Conservation (phyloP, 2,888 invertebrate genomes). For the Syrista parreyssii region DNA sequence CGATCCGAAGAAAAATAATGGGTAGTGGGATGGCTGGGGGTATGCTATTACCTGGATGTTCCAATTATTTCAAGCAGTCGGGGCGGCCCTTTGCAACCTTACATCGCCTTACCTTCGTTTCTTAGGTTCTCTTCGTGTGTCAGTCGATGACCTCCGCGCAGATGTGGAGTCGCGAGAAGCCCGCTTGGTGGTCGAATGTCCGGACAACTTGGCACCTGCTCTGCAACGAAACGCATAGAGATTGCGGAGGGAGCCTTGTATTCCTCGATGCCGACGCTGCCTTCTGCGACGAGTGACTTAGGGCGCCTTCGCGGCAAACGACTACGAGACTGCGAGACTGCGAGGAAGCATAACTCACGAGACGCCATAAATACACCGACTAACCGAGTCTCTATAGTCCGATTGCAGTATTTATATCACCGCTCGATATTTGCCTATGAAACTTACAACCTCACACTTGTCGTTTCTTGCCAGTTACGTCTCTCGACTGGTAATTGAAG, state of each 20-base stretch:
- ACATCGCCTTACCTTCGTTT: too few relatives aligned
- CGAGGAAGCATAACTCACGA: not conserved
- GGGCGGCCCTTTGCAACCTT: too few relatives aligned
- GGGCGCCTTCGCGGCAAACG: not conserved
- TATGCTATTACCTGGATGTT: conserved; percentile 33
- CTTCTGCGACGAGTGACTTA: not conserved
- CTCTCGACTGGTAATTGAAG: too few relatives aligned
- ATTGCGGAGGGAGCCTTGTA: not conserved
- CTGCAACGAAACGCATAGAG: too few relatives aligned
- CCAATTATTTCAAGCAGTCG: conserved; percentile 29
- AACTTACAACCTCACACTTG: conserved; percentile 41
- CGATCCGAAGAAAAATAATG: conserved; percentile 47
- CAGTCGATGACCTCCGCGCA: not conserved
- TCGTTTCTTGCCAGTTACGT: conserved; percentile 31
- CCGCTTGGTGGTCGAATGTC: too few relatives aligned
- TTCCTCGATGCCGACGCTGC: not conserved
- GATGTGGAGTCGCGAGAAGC: not conserved
- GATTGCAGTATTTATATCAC: conserved; percentile 52
- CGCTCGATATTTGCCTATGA: conserved; percentile 51
- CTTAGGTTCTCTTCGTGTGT: not conserved
- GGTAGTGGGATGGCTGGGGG: conserved; percentile 34
- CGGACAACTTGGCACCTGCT: too few relatives aligned
- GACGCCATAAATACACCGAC: conserved; percentile 22
- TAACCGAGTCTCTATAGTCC: conserved; percentile 34
- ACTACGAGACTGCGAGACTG: not conserved